Conservation (phyloP, 2,113 vertebrate genomes). For the Azemiops feae region DNA sequence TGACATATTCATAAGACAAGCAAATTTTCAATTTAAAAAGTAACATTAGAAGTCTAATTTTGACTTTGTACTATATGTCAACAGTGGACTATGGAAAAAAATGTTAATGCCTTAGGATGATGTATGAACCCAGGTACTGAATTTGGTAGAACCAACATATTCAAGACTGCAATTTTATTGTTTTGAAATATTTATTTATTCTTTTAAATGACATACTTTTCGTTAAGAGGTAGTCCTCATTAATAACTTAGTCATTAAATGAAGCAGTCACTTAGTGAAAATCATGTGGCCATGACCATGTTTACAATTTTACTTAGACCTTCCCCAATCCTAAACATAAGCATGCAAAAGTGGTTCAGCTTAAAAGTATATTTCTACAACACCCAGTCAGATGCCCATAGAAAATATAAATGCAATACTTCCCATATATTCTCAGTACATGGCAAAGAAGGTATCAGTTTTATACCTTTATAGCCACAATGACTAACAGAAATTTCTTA, state of each 20-base stretch:
- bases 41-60: neutral
- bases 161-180: neutral
- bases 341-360: neutral
- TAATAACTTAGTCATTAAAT: neutral
- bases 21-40: neutral
- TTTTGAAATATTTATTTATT: neutral
- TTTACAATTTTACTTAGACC: neutral
- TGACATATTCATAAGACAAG: neutral
- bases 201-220: neutral
- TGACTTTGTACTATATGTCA: neutral
- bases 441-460: neutral
- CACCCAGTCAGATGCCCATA: neutral
- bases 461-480: neutral
- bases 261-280: neutral
- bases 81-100: neutral
- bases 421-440: neutral
- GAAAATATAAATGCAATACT: neutral
- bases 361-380: neutral
- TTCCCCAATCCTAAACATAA: neutral
- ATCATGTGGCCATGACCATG: neutral
- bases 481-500: neutral
- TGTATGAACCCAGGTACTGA: neutral
- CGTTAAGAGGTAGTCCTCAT: neutral
- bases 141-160: neutral
- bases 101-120: neutral